Conservation (phyloP, 2,113 vertebrate species). For the Strix aluco region DNA sequence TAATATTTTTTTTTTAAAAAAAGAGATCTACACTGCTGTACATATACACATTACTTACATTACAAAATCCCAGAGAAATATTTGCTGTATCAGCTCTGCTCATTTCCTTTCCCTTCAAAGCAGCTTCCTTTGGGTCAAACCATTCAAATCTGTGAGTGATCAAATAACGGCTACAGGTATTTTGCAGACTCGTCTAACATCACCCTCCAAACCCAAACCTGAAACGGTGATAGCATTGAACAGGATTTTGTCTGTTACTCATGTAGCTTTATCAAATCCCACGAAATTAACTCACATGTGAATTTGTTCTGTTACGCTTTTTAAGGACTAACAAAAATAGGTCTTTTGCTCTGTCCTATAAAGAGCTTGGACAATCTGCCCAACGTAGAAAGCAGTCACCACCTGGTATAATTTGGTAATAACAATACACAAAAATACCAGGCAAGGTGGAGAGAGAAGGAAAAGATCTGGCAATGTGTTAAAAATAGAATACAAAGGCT, state of each 20-base stretch:
- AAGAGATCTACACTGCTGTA: not conserved
- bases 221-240: fast-evolving
- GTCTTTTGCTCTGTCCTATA: not conserved
- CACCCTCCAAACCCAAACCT: not conserved
- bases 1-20: not conserved
- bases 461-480: fast-evolving
- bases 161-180: fast-evolving
- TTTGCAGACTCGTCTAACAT: fast-evolving
- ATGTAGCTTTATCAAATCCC: fast-evolving
- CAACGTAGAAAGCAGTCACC: not conserved
- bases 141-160: not conserved
- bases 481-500: not conserved
- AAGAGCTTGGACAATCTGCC: not conserved
- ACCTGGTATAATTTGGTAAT: fast-evolving
- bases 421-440: not conserved
- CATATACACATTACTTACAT: constrained; percentile 40
- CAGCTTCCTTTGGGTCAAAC: not conserved
- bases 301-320: fast-evolving
- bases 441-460: not conserved
- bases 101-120: not conserved
- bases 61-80: not conserved
- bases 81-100: not conserved
- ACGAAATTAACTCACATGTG: fast-evolving
- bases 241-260: not conserved
- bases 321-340: not conserved